phyloP scores from a whole-genome alignment of 2,113 vertebrate genomes.

The Erythrocebus patas region DNA sequence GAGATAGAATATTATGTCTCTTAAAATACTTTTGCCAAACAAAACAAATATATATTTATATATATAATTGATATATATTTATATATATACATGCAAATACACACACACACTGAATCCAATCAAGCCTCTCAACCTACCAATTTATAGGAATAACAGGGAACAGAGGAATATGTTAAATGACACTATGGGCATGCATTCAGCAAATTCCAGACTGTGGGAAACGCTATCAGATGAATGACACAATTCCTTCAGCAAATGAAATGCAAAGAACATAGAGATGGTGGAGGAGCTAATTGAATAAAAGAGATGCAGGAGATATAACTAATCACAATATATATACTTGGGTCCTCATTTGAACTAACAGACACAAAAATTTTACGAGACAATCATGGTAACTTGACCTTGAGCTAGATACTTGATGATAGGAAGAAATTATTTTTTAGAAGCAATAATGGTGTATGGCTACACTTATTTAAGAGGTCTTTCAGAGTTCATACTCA shows the following conservation, averaged over 20 bases:
- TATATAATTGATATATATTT: no score
- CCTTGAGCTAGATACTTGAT: background rate
- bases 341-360: background rate
- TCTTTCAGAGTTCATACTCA: background rate
- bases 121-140: background rate
- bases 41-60: background rate
- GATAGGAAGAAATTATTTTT: conserved; percentile 7
- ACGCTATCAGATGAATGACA: background rate
- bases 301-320: background rate
- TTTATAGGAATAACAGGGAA: background rate
- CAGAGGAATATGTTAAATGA: background rate
- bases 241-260: background rate
- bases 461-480: background rate
- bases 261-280: background rate
- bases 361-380: background rate
- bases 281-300: background rate
- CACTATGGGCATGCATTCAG: background rate
- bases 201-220: background rate
- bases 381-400: background rate
- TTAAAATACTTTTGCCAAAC: conserved; percentile 2
- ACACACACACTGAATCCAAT: background rate
- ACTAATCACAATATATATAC: background rate
- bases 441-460: background rate
- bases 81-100: no score
- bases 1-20: background rate